Conservation (phyloP, 2,888 invertebrate genomes). For the Harmothoe impar region DNA sequence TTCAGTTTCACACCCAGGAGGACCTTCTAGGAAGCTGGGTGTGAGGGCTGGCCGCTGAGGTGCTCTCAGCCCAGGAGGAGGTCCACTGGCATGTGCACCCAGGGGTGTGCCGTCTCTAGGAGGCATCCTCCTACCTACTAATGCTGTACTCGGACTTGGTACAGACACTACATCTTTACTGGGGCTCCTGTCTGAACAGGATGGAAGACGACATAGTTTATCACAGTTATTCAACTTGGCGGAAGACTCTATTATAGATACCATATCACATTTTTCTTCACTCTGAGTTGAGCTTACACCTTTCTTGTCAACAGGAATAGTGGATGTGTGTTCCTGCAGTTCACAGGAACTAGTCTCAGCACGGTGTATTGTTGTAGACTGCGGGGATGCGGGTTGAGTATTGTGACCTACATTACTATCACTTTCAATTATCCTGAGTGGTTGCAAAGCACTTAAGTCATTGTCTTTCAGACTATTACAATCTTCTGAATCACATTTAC, state of each 20-base stretch:
- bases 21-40: not conserved
- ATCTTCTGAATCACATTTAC: too few species aligned
- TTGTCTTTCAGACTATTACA: too few species aligned
- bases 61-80: too few species aligned
- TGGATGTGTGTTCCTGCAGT: not conserved
- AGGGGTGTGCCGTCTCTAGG: too few species aligned
- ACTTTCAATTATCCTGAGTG: too few species aligned
- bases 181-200: not conserved
- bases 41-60: not conserved
- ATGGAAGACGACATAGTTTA: conserved; percentile 32
- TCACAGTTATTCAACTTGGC: not conserved
- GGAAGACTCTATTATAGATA: conserved; percentile 31
- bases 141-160: too few species aligned
- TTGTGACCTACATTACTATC: too few species aligned
- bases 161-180: not conserved
- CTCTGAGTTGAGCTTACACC: not conserved
- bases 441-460: too few species aligned
- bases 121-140: too few species aligned
- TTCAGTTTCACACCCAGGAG: conserved; percentile 19
- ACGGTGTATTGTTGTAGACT: too few species aligned
- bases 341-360: not conserved
- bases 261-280: conserved; percentile 29
- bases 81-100: too few species aligned
- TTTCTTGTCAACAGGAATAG: not conserved
- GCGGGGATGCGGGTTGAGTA: too few species aligned